phyloP scores from a whole-genome alignment of 2,888 invertebrate species.

The Lysandra coridon region DNA sequence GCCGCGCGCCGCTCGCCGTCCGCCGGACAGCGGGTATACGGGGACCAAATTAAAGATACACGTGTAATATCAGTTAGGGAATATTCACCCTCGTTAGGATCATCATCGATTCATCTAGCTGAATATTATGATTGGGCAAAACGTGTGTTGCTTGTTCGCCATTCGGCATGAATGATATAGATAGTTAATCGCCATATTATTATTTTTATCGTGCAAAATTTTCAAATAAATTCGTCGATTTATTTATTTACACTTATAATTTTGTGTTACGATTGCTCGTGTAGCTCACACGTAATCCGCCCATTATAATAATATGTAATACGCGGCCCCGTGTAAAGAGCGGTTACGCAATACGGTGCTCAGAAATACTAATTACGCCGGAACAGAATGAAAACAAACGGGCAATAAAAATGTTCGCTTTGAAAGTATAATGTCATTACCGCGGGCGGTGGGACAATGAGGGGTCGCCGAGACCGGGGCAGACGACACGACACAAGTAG shows the following conservation, averaged over 20 bases:
- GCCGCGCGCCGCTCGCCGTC: neutral
- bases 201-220: no score
- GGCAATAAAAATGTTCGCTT: constrained; percentile 19
- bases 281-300: neutral
- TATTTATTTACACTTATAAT: no score
- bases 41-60: neutral
- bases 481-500: neutral
- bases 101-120: neutral
- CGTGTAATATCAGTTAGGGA: neutral
- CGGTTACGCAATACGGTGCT: neutral
- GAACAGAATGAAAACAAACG: constrained; percentile 8
- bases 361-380: constrained; percentile 39
- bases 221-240: no score
- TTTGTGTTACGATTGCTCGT: neutral
- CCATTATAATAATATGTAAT: neutral
- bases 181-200: no score
- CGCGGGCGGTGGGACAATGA: neutral
- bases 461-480: neutral
- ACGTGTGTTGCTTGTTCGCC: no score
- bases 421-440: constrained; percentile 29
- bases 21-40: neutral
- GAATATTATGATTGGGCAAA: neutral
- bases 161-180: no score
- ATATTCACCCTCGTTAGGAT: neutral
- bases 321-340: neutral